These are phyloP conservation scores for Temnothorax nylanderi DNA, from an alignment of 1,140 invertebrate species.

Conservation along the genomic window DNA sequence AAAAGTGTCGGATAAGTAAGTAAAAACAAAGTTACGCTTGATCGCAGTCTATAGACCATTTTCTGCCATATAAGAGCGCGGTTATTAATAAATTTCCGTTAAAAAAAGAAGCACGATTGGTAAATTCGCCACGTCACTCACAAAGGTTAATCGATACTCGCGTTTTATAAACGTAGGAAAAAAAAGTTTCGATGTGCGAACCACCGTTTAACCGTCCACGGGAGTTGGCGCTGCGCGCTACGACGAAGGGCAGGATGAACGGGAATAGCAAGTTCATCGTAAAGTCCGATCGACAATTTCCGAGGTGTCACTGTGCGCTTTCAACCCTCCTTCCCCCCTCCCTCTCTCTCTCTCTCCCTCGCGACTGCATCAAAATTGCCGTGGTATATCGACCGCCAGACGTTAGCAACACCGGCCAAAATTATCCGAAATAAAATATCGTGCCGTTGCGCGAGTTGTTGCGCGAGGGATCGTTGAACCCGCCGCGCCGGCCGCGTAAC, in stretches of 20 bases:
- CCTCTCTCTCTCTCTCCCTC: background rate
- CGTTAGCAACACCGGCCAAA: conserved; percentile 41
- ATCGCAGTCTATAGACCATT: conserved; percentile 24
- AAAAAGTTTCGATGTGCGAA: conserved; percentile 21
- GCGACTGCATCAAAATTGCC: conserved; percentile 44
- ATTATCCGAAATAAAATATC: conserved; percentile 58
- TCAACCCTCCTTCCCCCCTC: background rate
- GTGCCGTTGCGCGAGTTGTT: conserved; percentile 6
- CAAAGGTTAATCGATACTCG: conserved; percentile 45
- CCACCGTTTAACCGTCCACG: conserved; percentile 16
- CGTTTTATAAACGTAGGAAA: conserved; percentile 50
- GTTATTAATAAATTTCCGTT: conserved; percentile 49
- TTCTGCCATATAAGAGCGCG: background rate
- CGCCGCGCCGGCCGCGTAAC: background rate
- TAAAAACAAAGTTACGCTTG: conserved; percentile 43
- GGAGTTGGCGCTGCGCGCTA: background rate
- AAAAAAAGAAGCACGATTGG: conserved; percentile 33
- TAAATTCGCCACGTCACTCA: conserved; percentile 44
- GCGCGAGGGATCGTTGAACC: conserved; percentile 41
- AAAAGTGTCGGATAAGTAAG: conserved; percentile 36
- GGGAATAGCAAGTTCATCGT: conserved; percentile 49
- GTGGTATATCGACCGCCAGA: conserved; percentile 47
- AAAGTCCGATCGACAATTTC: conserved; percentile 45
- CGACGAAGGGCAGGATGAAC: conserved; percentile 4
- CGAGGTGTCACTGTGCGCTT: background rate